Evolutionary conservation across 2,113 vertebrate species (phyloP).

Genomic region (Rhabdornis inornatus): DNA sequence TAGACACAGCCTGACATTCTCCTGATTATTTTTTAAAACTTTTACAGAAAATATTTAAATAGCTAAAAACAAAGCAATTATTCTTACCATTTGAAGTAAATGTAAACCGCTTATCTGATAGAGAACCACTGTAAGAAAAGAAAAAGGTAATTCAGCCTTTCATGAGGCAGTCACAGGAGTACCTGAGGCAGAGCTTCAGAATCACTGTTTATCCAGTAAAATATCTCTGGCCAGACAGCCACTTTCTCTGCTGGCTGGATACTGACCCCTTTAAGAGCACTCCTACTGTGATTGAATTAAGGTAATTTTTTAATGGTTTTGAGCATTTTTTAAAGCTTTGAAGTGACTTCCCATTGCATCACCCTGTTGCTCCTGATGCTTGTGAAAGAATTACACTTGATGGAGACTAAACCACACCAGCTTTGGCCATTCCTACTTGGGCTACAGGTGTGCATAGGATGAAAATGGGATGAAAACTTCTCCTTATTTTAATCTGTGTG

Average conservation of each 20-base stretch:
- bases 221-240: not conserved
- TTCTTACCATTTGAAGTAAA: conserved; percentile 84
- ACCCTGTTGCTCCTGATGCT: not conserved
- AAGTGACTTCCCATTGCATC: not conserved
- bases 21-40: not conserved
- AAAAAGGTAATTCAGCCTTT: conserved; percentile 15
- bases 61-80: conserved; percentile 7
- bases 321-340: not conserved
- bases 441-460: not conserved
- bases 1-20: conserved; percentile 6
- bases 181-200: not conserved
- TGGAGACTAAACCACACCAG: not conserved
- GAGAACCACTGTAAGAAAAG: conserved; percentile 80
- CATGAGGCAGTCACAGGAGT: not conserved
- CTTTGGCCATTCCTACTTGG: not conserved
- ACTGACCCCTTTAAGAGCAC: not conserved
- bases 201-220: not conserved
- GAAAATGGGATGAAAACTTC: not conserved
- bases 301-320: not conserved
- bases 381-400: not conserved
- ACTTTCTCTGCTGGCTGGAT: not conserved
- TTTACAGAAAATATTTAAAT: not conserved
- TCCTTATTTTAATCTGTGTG: not conserved
- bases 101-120: conserved; percentile 82
- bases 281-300: not conserved